Conservation (phyloP, 2,888 invertebrate species). For the Oeneis ivallda region DNA sequence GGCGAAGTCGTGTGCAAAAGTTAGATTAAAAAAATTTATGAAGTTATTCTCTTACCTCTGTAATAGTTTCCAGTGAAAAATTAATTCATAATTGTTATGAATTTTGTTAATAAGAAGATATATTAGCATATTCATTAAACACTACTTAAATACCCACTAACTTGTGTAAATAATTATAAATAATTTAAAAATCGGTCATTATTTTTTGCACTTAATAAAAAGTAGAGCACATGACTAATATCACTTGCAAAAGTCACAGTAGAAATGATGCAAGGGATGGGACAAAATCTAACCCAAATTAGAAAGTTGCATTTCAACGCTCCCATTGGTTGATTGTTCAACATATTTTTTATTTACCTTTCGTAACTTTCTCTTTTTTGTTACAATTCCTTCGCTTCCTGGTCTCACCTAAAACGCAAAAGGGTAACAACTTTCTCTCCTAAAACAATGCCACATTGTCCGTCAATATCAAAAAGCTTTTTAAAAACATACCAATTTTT, state of each 20-base stretch:
- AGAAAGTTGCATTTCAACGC: slow-evolving; percentile 65
- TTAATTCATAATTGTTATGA: too few relatives aligned
- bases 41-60: background rate
- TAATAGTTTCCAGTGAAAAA: background rate
- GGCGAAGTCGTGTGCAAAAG: background rate
- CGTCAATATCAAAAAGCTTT: slow-evolving; percentile 12
- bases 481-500: slow-evolving; percentile 13
- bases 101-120: too few relatives aligned
- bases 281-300: slow-evolving; percentile 65
- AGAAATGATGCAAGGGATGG: slow-evolving; percentile 62
- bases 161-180: background rate
- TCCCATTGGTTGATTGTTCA: slow-evolving; percentile 65
- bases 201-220: slow-evolving; percentile 2
- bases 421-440: slow-evolving; percentile 74
- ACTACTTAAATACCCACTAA: too few relatives aligned
- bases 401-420: slow-evolving; percentile 69
- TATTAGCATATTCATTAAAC: too few relatives aligned
- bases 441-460: slow-evolving; percentile 59
- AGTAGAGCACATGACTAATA: slow-evolving; percentile 19
- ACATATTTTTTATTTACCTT: slow-evolving; percentile 58
- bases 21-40: background rate
- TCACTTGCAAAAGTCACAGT: slow-evolving; percentile 57
- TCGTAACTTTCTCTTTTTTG: slow-evolving; percentile 78
- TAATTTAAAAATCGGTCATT: too few relatives aligned
- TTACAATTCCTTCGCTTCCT: slow-evolving; percentile 73